These are phyloP conservation scores for Cosmopolites sordidus DNA, from an alignment of 2,888 invertebrate genomes.

Conservation along the genomic window DNA sequence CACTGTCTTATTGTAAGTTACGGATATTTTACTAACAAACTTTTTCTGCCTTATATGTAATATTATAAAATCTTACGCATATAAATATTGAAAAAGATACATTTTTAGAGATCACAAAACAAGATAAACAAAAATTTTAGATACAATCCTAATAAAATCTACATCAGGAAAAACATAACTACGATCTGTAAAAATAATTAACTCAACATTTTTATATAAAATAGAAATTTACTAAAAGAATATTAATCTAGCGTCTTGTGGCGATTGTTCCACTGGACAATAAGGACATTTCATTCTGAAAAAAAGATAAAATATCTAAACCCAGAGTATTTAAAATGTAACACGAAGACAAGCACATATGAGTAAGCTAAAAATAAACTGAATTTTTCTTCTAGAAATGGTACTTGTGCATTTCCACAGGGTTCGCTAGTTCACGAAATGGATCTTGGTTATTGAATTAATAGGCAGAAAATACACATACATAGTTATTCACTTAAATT, in stretches of 20 bases:
- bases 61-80: conserved; percentile 10
- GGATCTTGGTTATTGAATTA: no score
- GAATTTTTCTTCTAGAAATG: no score
- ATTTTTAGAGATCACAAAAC: conserved; percentile 8
- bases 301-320: no score
- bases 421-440: no score
- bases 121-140: neutral
- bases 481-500: no score
- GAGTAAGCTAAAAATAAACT: no score
- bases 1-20: conserved; percentile 3
- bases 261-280: conserved; percentile 95
- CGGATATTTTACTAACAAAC: neutral
- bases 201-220: neutral
- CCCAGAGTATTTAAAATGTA: no score
- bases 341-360: no score
- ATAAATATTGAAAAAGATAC: neutral
- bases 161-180: neutral
- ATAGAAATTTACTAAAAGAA: conserved; percentile 2
- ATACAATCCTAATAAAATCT: no score
- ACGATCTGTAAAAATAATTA: no score
- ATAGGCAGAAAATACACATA: no score
- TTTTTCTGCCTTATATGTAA: conserved; percentile 6
- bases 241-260: conserved; percentile 86
- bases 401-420: no score
- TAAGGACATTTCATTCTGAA: conserved; percentile 96